Percentiles rank a stretch among this genome's conserved stretches.
Conservation (phyloP, 2,797 vertebrate genomes). For the Leptoclinus maculatus region DNA sequence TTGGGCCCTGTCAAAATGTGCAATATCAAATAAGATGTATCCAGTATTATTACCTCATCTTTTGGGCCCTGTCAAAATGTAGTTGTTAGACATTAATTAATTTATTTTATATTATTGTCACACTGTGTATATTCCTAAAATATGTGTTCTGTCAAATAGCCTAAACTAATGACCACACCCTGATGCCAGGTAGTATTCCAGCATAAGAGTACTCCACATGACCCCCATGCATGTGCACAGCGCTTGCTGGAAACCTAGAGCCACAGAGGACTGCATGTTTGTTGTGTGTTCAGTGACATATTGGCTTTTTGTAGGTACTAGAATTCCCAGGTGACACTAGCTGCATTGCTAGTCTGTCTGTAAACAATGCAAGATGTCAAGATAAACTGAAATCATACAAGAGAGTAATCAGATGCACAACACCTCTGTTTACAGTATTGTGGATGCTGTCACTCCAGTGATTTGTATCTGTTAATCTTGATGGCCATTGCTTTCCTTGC, state of each 20-base stretch:
- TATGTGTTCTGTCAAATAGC: neutral
- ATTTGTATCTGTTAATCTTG: neutral
- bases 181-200: neutral
- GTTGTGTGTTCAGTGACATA: neutral
- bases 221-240: neutral
- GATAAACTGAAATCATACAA: neutral
- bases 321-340: neutral
- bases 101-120: neutral
- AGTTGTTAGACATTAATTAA: neutral
- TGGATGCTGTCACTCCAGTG: neutral
- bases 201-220: neutral
- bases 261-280: neutral
- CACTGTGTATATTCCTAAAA: neutral
- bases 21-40: neutral
- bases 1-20: neutral
- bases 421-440: neutral
- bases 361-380: neutral
- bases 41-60: neutral
- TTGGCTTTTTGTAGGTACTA: neutral
- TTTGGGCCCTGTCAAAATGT: neutral
- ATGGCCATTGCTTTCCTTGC: neutral
- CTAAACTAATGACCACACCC: neutral
- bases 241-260: neutral
- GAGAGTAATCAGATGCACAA: neutral
- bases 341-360: constrained; percentile 10